phyloP scores from a whole-genome alignment of 92 coral and sea anemone species.

The Phenganax subtilis region DNA sequence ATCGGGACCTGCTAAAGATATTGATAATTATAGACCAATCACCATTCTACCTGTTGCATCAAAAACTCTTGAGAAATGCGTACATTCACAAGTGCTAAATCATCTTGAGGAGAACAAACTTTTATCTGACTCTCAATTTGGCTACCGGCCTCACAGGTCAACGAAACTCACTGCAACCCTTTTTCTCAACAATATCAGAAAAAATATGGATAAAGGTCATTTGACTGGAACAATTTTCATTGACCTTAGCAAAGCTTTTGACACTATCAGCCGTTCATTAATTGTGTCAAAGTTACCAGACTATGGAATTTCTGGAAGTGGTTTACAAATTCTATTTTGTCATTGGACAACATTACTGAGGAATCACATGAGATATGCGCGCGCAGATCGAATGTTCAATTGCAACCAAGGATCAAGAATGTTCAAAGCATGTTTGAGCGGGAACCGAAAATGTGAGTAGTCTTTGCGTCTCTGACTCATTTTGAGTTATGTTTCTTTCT shows the following conservation, averaged over 20 bases:
- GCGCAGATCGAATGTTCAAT: too few relatives aligned
- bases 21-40: slow-evolving; percentile 29
- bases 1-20: background rate
- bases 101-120: slow-evolving; percentile 14
- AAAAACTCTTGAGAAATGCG: slow-evolving; percentile 15
- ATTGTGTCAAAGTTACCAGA: slow-evolving; percentile 26
- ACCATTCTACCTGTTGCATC: slow-evolving; percentile 15
- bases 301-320: slow-evolving; percentile 14
- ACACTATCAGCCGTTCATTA: slow-evolving; percentile 21
- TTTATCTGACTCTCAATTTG: slow-evolving; percentile 23
- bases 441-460: too few relatives aligned
- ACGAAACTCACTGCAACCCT: slow-evolving; percentile 20
- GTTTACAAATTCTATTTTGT: background rate
- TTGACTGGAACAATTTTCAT: slow-evolving; percentile 28
- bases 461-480: too few relatives aligned
- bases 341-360: too few relatives aligned
- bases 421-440: too few relatives aligned
- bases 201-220: slow-evolving; percentile 32
- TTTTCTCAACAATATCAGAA: slow-evolving; percentile 12
- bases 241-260: slow-evolving; percentile 23
- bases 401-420: too few relatives aligned
- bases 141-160: slow-evolving; percentile 13
- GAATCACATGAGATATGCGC: too few relatives aligned
- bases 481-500: too few relatives aligned
- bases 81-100: slow-evolving; percentile 14